Conservation (phyloP, 2,113 vertebrate genomes). For the Larimichthys crocea region DNA sequence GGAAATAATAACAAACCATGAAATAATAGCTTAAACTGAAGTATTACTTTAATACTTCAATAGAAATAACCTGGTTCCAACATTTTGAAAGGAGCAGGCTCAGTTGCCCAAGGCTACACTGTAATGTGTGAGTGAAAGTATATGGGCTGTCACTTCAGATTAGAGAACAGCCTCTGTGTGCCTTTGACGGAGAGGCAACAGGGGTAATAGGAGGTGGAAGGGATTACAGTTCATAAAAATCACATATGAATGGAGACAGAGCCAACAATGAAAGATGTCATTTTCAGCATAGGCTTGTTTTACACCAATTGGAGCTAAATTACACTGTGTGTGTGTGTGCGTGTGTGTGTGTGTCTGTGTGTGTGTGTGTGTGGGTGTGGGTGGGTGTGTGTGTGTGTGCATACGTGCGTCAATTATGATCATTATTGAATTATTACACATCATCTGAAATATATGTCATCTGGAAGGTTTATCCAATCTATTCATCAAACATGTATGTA, state of each 20-base stretch:
- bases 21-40: conserved; percentile 99
- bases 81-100: conserved; percentile 95
- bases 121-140: conserved; percentile 98
- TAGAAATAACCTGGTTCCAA: conserved; percentile 99
- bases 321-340: conserved; percentile 78
- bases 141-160: conserved; percentile 98
- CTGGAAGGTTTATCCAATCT: background rate
- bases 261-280: conserved; percentile 62
- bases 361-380: conserved; percentile 5
- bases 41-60: conserved; percentile 99
- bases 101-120: conserved; percentile 92
- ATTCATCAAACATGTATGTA: background rate
- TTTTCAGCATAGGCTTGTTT: conserved; percentile 59
- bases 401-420: background rate
- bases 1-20: conserved; percentile 72
- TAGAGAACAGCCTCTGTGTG: conserved; percentile 93
- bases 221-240: conserved; percentile 98
- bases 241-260: conserved; percentile 89
- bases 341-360: conserved; percentile 21
- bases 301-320: conserved; percentile 68
- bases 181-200: conserved; percentile 94
- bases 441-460: too few relatives aligned
- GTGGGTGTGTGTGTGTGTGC: background rate
- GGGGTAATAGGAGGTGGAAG: conserved; percentile 94
- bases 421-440: background rate